phyloP scores from a whole-genome alignment of 1,140 invertebrate species.

The Dendrolimus kikuchii region DNA sequence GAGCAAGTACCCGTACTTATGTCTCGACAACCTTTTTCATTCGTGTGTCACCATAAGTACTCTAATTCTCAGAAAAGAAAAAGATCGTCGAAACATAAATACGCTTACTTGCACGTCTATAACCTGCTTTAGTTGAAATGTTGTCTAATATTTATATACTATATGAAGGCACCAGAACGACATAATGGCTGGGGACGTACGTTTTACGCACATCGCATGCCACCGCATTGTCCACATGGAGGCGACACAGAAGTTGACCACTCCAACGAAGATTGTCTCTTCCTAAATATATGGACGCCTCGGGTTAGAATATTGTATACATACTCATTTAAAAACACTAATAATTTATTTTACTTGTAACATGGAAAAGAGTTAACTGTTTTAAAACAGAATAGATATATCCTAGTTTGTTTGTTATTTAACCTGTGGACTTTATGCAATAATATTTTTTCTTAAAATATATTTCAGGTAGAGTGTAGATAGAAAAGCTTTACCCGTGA shows the following conservation, averaged over 20 bases:
- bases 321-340: not conserved
- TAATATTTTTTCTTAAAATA: slow-evolving; percentile 2
- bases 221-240: slow-evolving; percentile 45
- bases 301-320: slow-evolving; percentile 27
- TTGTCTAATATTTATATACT: not conserved
- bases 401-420: no score
- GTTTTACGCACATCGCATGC: slow-evolving; percentile 52
- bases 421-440: not conserved
- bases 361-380: no score
- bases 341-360: no score
- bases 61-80: no score
- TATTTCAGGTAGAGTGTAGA: slow-evolving; percentile 70
- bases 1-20: no score
- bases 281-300: slow-evolving; percentile 59
- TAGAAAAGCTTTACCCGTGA: slow-evolving; percentile 72
- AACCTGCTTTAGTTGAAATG: no score
- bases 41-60: no score
- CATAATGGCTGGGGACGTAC: slow-evolving; percentile 54
- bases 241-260: slow-evolving; percentile 27
- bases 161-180: slow-evolving; percentile 44
- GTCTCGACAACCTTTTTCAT: no score
- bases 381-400: no score
- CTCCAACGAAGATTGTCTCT: slow-evolving; percentile 58
- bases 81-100: no score
- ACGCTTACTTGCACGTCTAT: no score